These are phyloP conservation scores for Tridacna gigas DNA, from an alignment of 2,888 invertebrate genomes.

Conservation along the genomic window DNA sequence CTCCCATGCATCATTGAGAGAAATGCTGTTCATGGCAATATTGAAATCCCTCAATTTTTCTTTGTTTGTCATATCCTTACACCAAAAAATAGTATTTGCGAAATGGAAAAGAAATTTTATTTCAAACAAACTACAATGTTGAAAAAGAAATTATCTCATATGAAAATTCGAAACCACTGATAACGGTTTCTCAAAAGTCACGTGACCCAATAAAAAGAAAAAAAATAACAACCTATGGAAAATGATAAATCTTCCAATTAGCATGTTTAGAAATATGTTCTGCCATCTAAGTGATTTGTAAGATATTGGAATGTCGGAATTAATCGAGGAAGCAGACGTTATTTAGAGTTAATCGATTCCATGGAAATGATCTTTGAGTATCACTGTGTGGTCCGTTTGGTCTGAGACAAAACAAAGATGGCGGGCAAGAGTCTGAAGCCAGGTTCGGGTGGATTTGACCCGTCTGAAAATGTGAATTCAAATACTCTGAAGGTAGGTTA, in stretches of 20 bases:
- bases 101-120: no score
- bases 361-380: background rate
- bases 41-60: no score
- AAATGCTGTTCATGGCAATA: no score
- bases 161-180: slow-evolving; percentile 7
- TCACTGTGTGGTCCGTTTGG: background rate
- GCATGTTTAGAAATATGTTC: no score
- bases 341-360: background rate
- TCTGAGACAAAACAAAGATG: slow-evolving; percentile 71
- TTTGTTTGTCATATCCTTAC: no score
- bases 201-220: slow-evolving; percentile 12
- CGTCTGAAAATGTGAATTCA: slow-evolving; percentile 78
- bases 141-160: no score
- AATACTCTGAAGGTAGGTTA: slow-evolving; percentile 81
- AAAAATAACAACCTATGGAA: slow-evolving; percentile 8
- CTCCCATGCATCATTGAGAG: no score
- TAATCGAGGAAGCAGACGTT: background rate
- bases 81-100: no score
- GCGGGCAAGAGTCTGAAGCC: slow-evolving; percentile 75
- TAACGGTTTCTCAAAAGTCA: background rate
- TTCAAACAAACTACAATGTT: no score
- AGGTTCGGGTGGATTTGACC: slow-evolving; percentile 73
- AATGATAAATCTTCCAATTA: no score
- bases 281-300: background rate
- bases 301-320: background rate